A percentile compares a stretch with the other conserved stretches of the same genome.
Conservation (phyloP, 1,140 invertebrate genomes). For the Acromyrmex charruanus region DNA sequence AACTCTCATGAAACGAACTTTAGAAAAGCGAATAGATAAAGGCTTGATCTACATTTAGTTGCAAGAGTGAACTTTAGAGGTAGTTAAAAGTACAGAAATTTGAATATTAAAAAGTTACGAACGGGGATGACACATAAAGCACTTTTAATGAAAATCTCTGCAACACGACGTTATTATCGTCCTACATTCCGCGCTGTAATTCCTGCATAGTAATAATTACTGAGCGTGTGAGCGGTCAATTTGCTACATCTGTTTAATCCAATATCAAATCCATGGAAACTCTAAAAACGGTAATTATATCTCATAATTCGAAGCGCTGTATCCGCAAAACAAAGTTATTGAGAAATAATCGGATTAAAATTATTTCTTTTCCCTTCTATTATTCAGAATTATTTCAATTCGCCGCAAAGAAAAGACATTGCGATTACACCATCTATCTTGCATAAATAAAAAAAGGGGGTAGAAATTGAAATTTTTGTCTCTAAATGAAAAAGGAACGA, state of each 20-base stretch:
- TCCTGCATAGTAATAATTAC: slow-evolving; percentile 44
- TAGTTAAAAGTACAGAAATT: slow-evolving; percentile 40
- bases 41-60: slow-evolving; percentile 31
- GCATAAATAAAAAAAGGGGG: background rate
- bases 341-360: background rate
- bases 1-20: slow-evolving; percentile 1
- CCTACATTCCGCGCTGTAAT: slow-evolving; percentile 31
- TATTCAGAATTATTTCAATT: background rate
- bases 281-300: slow-evolving; percentile 45
- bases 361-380: background rate
- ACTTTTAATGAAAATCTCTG: slow-evolving; percentile 52
- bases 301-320: background rate
- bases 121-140: slow-evolving; percentile 14
- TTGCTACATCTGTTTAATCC: slow-evolving; percentile 53
- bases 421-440: background rate
- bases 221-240: slow-evolving; percentile 42
- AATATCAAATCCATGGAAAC: slow-evolving; percentile 48
- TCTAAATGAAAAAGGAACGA: background rate
- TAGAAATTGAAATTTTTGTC: background rate
- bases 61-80: background rate
- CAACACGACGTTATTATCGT: slow-evolving; percentile 40
- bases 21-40: slow-evolving; percentile 28
- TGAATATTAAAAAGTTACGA: slow-evolving; percentile 33
- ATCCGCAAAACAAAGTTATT: slow-evolving; percentile 20
- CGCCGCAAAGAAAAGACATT: background rate